These are phyloP conservation scores for Coranthus polyacanthus DNA, from an alignment of 2,797 vertebrate genomes.

Conservation along the genomic window DNA sequence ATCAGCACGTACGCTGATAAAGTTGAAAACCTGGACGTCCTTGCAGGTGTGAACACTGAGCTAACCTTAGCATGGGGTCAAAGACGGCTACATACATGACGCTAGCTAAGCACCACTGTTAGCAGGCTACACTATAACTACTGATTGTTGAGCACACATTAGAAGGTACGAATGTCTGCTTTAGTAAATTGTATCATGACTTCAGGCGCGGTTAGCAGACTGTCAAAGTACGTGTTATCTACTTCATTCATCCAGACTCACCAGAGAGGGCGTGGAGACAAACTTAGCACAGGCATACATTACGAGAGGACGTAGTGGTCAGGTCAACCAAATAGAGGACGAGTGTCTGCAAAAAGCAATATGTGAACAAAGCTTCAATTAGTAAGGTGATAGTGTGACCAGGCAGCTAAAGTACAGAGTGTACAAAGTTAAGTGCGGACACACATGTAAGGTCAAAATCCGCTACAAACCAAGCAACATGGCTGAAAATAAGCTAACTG, in stretches of 20 bases:
- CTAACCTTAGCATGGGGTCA: constrained; percentile 64
- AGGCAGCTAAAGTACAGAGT: not conserved
- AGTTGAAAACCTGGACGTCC: constrained; percentile 45
- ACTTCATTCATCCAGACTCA: constrained; percentile 76
- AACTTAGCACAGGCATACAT: constrained; percentile 89
- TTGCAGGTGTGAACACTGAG: constrained; percentile 48
- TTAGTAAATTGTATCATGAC: no score
- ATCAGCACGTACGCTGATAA: not conserved
- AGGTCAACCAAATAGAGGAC: constrained; percentile 55
- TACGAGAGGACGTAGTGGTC: constrained; percentile 50
- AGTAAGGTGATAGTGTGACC: rapidly evolving
- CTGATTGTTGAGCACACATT: not conserved
- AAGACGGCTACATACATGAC: constrained; percentile 12
- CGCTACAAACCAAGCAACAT: constrained; percentile 22
- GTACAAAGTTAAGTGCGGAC: constrained; percentile 21
- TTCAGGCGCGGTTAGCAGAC: not conserved
- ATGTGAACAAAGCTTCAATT: rapidly evolving
- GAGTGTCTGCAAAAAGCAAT: constrained; percentile 3
- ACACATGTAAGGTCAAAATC: constrained; percentile 67
- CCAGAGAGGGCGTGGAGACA: constrained; percentile 87
- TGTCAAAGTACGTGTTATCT: rapidly evolving
- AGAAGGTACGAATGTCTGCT: not conserved
- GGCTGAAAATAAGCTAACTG: constrained; percentile 1
- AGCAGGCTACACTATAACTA: not conserved
- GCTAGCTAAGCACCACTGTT: constrained; percentile 5